phyloP scores from a whole-genome alignment of 2,113 vertebrate genomes.

The Oreochromis aureus region DNA sequence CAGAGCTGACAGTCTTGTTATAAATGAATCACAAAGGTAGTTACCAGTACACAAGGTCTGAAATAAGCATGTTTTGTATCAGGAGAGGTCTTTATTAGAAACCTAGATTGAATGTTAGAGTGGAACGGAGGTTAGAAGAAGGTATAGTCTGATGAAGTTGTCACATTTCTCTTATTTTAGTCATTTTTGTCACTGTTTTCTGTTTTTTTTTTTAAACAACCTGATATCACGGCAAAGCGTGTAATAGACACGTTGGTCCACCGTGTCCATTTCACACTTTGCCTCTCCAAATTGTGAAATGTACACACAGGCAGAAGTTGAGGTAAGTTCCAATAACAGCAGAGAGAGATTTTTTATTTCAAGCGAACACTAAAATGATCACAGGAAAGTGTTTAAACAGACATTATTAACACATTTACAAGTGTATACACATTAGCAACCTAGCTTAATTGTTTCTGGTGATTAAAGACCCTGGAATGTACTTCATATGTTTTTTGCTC shows the following conservation, averaged over 20 bases:
- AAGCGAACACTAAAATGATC: background rate
- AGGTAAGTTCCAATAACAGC: background rate
- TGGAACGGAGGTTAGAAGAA: background rate
- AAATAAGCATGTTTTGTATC: background rate
- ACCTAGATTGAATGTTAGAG: background rate
- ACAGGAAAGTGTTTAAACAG: background rate
- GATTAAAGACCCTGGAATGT: background rate
- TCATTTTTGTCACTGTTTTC: background rate
- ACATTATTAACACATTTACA: background rate
- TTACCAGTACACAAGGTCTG: background rate
- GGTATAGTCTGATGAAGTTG: background rate
- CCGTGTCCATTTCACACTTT: background rate
- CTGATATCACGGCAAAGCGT: background rate
- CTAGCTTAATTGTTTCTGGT: background rate
- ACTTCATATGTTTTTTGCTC: background rate
- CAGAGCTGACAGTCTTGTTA: slow-evolving; percentile 8
- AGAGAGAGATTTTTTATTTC: background rate
- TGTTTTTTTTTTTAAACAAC: background rate
- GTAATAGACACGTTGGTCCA: background rate
- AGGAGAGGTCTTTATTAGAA: background rate
- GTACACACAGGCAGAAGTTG: background rate
- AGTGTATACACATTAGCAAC: background rate
- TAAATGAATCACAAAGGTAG: slow-evolving; percentile 9
- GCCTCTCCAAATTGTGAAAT: background rate
- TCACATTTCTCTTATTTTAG: background rate